Evolutionary conservation across 2,888 invertebrate genomes (phyloP).

Genomic region (Lampropteryx suffumata): DNA sequence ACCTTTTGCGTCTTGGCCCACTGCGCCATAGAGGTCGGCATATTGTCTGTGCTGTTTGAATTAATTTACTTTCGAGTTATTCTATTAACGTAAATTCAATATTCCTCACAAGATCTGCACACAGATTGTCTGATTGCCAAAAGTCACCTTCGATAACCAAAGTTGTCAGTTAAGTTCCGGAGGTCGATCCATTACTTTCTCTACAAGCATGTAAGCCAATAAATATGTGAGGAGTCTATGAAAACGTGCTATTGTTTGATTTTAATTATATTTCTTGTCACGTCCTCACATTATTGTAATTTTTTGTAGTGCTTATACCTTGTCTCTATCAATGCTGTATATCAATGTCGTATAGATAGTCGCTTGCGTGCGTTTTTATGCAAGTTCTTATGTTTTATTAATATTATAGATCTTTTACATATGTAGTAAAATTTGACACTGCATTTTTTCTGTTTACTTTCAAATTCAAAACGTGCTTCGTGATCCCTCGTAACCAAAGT

Average conservation of each 20-base stretch:
- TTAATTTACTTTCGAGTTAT: too few relatives aligned
- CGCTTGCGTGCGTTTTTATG: constrained; percentile 6
- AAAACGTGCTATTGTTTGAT: constrained; percentile 12
- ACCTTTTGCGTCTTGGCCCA: too few relatives aligned
- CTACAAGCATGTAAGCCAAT: constrained; percentile 5
- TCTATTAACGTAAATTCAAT: too few relatives aligned
- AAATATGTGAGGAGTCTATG: constrained; percentile 12
- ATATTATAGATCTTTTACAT: neutral
- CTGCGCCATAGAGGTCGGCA: too few relatives aligned
- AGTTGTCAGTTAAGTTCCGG: constrained; percentile 3
- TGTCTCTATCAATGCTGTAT: neutral
- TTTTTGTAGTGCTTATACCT: neutral
- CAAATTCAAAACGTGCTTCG: too few relatives aligned
- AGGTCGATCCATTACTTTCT: constrained; percentile 15
- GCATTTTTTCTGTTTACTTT: too few relatives aligned
- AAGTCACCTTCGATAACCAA: constrained; percentile 5
- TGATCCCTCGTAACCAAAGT: too few relatives aligned
- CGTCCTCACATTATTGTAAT: constrained; percentile 1
- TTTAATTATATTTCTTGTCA: constrained; percentile 5
- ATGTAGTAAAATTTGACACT: too few relatives aligned
- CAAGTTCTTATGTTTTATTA: neutral
- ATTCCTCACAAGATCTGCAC: too few relatives aligned
- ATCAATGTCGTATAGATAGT: constrained; percentile 1
- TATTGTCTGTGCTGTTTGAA: too few relatives aligned
- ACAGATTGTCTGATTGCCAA: neutral